A percentile compares a stretch with the other conserved stretches of the same genome.
These are phyloP conservation scores for Eumacrocentrus americanus DNA, from an alignment of 2,888 invertebrate species.

Conservation along the genomic window DNA sequence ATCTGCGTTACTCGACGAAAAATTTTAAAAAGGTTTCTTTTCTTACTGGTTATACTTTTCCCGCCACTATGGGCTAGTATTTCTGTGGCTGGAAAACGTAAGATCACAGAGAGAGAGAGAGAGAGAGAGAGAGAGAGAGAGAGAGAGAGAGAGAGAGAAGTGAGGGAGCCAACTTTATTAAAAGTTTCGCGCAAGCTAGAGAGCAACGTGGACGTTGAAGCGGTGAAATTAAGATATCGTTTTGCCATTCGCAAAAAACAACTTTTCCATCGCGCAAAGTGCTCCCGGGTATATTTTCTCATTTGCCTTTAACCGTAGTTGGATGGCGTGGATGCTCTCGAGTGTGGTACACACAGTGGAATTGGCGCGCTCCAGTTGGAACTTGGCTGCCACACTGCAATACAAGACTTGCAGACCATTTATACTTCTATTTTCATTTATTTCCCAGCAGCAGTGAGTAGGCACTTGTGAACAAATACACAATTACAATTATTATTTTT, in stretches of 20 bases:
- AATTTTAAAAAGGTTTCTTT: slow-evolving; percentile 42
- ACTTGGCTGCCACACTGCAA: neutral
- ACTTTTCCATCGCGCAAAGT: slow-evolving; percentile 27
- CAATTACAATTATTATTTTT: neutral
- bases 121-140: neutral
- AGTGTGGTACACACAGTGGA: neutral
- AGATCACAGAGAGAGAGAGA: neutral
- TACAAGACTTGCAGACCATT: neutral
- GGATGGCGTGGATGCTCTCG: neutral
- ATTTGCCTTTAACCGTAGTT: slow-evolving; percentile 19
- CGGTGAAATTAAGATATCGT: slow-evolving; percentile 50
- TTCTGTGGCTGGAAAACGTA: slow-evolving; percentile 19
- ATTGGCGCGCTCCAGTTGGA: slow-evolving; percentile 15
- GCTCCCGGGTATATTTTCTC: slow-evolving; percentile 28
- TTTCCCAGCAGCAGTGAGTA: neutral
- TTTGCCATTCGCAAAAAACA: slow-evolving; percentile 44
- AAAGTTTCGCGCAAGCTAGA: slow-evolving; percentile 46
- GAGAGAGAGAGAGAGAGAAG: neutral
- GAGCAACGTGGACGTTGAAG: slow-evolving; percentile 26
- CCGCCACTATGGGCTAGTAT: slow-evolving; percentile 26
- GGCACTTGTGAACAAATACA: neutral
- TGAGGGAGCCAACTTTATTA: slow-evolving; percentile 46
- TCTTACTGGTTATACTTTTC: slow-evolving; percentile 15
- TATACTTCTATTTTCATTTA: neutral
- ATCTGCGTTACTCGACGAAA: slow-evolving; percentile 43